Evolutionary conservation across 2,888 invertebrate species (phyloP).

Genomic region (Hypsopygia costalis): DNA sequence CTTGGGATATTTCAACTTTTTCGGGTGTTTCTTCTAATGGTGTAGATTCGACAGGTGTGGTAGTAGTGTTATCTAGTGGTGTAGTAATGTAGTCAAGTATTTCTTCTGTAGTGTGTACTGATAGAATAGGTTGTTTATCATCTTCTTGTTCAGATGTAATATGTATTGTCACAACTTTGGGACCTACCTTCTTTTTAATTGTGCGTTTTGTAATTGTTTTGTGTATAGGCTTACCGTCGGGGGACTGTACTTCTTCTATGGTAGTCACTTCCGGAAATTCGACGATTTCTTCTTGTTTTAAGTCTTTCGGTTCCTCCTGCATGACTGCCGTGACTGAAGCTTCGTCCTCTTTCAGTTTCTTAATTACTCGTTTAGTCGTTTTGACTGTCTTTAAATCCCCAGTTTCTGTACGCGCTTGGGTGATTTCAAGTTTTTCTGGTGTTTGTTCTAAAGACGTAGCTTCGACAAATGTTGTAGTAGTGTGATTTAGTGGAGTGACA

Average conservation of each 20-base stretch:
- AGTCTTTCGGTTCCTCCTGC: constrained; percentile 23
- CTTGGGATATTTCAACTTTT: constrained; percentile 19
- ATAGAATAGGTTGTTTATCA: constrained; percentile 25
- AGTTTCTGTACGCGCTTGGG: too few relatives aligned
- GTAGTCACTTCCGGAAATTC: constrained; percentile 33
- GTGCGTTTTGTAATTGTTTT: constrained; percentile 40
- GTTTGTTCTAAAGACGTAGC: neutral
- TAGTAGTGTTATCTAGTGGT: constrained; percentile 19
- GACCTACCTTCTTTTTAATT: constrained; percentile 38
- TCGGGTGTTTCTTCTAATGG: constrained; percentile 24
- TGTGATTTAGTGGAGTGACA: constrained; percentile 13
- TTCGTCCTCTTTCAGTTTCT: constrained; percentile 37
- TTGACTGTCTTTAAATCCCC: too few relatives aligned
- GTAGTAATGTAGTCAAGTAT: constrained; percentile 21
- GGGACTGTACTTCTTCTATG: constrained; percentile 40
- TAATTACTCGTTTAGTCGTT: too few relatives aligned
- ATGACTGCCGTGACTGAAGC: constrained; percentile 42
- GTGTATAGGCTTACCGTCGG: constrained; percentile 30
- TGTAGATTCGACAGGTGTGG: constrained; percentile 8
- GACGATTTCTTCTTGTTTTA: constrained; percentile 14
- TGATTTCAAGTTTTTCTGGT: too few relatives aligned
- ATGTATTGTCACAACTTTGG: constrained; percentile 29
- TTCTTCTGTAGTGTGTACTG: constrained; percentile 24
- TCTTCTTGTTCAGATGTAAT: constrained; percentile 25
- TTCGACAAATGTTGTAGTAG: constrained; percentile 2